Evolutionary conservation across 2,797 vertebrate genomes (phyloP).

Genomic region (Echeneis naucrates): DNA sequence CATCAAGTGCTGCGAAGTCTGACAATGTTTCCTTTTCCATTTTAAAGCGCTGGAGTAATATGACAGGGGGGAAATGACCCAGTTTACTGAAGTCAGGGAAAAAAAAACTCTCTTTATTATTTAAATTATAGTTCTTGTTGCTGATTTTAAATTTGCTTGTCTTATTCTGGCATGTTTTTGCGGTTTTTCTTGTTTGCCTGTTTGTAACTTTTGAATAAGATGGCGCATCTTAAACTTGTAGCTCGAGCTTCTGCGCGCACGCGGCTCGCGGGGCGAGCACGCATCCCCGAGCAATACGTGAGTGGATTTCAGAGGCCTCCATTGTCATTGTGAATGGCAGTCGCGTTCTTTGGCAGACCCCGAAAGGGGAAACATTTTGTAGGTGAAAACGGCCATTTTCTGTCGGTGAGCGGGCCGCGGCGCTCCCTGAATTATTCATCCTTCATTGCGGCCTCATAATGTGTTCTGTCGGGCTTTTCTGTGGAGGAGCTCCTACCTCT

Average conservation of each 20-base stretch:
- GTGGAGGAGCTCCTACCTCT: conserved; percentile 89
- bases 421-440: conserved; percentile 98
- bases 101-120: too few relatives aligned
- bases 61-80: neutral
- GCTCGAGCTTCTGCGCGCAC: neutral
- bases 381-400: conserved; percentile 91
- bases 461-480: conserved; percentile 92
- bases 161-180: neutral
- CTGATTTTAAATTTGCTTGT: neutral
- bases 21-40: conserved; percentile 23
- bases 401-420: conserved; percentile 83
- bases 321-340: conserved; percentile 78
- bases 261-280: conserved; percentile 25
- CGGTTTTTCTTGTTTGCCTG: neutral
- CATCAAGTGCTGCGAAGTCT: neutral
- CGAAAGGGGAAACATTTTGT: conserved; percentile 90
- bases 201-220: neutral
- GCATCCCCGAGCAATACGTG: conserved; percentile 47
- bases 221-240: neutral
- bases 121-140: neutral
- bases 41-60: neutral
- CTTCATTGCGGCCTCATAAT: conserved; percentile 96
- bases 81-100: neutral
- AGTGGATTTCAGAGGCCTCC: conserved; percentile 74
- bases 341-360: conserved; percentile 74